Conservation (phyloP, 2,888 invertebrate species). For the Pteria penguin region DNA sequence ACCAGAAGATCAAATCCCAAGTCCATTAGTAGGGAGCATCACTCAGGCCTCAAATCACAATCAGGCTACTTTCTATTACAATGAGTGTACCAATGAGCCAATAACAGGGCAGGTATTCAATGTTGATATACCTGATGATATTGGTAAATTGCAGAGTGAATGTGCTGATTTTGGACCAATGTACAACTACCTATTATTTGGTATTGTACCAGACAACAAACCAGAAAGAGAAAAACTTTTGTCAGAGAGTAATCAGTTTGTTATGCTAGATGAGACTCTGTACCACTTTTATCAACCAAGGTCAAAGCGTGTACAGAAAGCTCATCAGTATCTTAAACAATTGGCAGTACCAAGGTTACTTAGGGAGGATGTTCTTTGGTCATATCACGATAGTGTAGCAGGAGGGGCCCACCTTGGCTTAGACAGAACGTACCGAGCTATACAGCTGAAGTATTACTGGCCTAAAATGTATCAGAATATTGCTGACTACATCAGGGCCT, state of each 20-base stretch:
- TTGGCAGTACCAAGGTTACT: slow-evolving; percentile 17
- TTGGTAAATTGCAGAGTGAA: slow-evolving; percentile 6
- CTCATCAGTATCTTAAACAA: slow-evolving; percentile 29
- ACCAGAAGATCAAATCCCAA: not conserved
- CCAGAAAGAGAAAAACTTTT: not conserved
- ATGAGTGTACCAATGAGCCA: no score
- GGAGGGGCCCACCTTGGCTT: slow-evolving; percentile 30
- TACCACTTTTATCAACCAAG: slow-evolving; percentile 27
- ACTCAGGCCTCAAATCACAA: not conserved
- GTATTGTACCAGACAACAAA: not conserved
- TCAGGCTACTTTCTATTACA: slow-evolving; percentile 10
- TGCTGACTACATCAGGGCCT: slow-evolving; percentile 23
- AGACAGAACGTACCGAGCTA: slow-evolving; percentile 20
- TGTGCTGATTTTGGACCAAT: slow-evolving; percentile 18
- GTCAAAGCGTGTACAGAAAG: slow-evolving; percentile 22
- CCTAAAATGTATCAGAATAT: slow-evolving; percentile 48
- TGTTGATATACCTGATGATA: not conserved
- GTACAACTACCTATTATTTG: slow-evolving; percentile 2
- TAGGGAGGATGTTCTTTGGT: slow-evolving; percentile 22
- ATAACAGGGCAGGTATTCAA: not conserved
- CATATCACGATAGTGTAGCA: slow-evolving; percentile 42
- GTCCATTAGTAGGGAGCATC: not conserved
- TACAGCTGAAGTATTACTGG: slow-evolving; percentile 50
- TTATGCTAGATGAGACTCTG: slow-evolving; percentile 9
- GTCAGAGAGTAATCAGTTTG: not conserved